Evolutionary conservation across 2,888 invertebrate genomes (phyloP), one percentile per base, ranked within the genome.

Genomic region (Apoda limacodes): DNA sequence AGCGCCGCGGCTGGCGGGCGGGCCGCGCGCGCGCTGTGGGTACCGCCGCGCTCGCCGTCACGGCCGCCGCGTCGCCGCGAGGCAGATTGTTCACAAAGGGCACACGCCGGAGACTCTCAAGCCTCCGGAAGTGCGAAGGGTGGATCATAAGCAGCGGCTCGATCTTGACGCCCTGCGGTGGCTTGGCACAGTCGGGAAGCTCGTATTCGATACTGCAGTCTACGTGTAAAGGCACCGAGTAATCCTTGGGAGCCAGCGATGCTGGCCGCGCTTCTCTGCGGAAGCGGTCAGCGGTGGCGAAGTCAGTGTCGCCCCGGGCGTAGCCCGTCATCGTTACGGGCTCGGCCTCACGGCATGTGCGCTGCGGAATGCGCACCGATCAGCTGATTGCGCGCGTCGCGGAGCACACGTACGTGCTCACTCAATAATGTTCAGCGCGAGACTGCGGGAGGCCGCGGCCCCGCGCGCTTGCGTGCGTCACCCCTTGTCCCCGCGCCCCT

Each of bases 191-290:
- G 70, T 92, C 92, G 58, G 92, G 92, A 69, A 93, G 83, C 83
- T 93, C 93, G 84, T 93, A 93, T 80, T 93, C 93, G 56, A 93
- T 92, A 82, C 92, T 92, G 82, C 92, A 92, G 76, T 93, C 93
- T 68, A 93, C 93, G 82, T 92, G 92, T 66, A 93, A 83, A 58
- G 92, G 92, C 72, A 90, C 86, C 68, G 88, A 88, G 81, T 90
- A 92, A 72, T 93, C 92, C 82, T 91, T 92, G 67, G 85, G 85
- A 53, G 83, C 80, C 53, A 76, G 69, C 61, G 71, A 67, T 59
- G 71, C 69, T 43, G 74, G 72, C 60, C 70, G 75, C 59, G 65
- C 60, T 54, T 74, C 70, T 60, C 72, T 65, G 49, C 71, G 68
- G 57, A 64, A 74, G 57, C 75, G 70, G 51, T 74, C 72, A 55